These are phyloP conservation scores for Phyllotreta striolata DNA, from an alignment of 2,888 invertebrate species.

Conservation along the genomic window DNA sequence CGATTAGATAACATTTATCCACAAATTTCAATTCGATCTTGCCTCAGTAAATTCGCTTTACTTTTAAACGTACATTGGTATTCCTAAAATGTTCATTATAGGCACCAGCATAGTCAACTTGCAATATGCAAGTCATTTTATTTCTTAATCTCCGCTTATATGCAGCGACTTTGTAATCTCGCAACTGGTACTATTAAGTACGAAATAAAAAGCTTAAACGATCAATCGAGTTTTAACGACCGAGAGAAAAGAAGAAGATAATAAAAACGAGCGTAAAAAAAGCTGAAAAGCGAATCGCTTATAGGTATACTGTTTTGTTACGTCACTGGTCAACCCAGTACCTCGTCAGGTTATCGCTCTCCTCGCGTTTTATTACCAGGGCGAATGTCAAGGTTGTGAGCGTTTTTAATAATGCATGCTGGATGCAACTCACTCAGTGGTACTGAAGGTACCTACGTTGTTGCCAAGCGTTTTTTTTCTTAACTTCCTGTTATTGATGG, in stretches of 20 bases:
- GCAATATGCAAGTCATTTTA: not conserved
- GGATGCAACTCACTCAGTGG: conserved; percentile 17
- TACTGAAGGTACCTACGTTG: conserved; percentile 6
- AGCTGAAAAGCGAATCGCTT: not conserved
- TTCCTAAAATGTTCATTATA: no score
- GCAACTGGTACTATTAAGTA: conserved; percentile 11
- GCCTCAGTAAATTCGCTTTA: no score
- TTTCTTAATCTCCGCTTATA: not conserved
- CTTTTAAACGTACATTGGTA: no score
- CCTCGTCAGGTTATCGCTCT: conserved; percentile 45
- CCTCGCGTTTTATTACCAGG: conserved; percentile 39
- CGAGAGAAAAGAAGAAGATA: not conserved
- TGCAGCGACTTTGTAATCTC: conserved; percentile 5
- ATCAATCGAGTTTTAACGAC: conserved; percentile 11
- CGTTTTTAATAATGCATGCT: conserved; percentile 40
- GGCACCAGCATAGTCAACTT: no score
- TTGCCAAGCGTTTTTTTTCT: not conserved
- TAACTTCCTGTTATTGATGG: not conserved
- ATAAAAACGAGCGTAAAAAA: not conserved
- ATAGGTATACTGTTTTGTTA: conserved; percentile 13
- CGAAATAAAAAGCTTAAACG: conserved; percentile 6
- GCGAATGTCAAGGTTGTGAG: conserved; percentile 50
- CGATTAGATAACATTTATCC: no score
- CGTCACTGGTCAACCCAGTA: conserved; percentile 36
- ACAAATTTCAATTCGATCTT: no score